Base-by-base conservation (phyloP, 2,888 invertebrate species). In the Latheticus oryzae region DNA sequence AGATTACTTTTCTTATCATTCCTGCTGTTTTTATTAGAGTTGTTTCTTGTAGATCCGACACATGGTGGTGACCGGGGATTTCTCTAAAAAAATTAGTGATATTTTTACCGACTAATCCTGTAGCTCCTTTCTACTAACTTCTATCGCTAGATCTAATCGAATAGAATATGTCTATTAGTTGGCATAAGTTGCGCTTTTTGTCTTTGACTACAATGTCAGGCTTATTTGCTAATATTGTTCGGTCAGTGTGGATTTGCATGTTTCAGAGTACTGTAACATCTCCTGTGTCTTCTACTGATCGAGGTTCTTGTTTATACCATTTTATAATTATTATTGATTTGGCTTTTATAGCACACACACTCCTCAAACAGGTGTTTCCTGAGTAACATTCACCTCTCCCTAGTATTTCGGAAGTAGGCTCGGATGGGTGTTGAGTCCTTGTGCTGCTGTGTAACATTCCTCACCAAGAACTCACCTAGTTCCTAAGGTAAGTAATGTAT, bases 361-460 rank as follows among this genome's bases (percentile, higher is more conserved):
- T 26, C n/a, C 26, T 26, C 26, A 26, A 11, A 26, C 4, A 2
- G n/a, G 1, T 26, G 26, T n/a, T n/a, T 26, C 1, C 26, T 26
- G 26, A 26, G 26, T 26, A 26, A 26, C 26, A n/a, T 26, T 26
- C 26, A 26, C 26, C 26, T 26, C 26, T 26, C 26, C 26, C 26
- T 9, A 26, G 8, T 26, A 5, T 26, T 26, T 26, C 9, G 26
- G 8, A 11, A 26, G 26, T 26, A 26, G 26, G 26, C 26, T 26
- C 26, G 26, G 26, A 26, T 11, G 26, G 8, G 3, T 26, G 26
- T n/a, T n/a, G 8, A 11, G 26, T 26, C 5, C 26, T 26, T 26
- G 26, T 26, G 7, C 8, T 26, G 26, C 3, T 26, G n/a, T n/a
- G 26, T 26, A 26, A n/a, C 8, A 26, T 26, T 26, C 2, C 26